Evolutionary conservation across 2,797 vertebrate genomes (phyloP), one percentile per base, ranked within the genome.

Genomic region (Champsocephalus esox): DNA sequence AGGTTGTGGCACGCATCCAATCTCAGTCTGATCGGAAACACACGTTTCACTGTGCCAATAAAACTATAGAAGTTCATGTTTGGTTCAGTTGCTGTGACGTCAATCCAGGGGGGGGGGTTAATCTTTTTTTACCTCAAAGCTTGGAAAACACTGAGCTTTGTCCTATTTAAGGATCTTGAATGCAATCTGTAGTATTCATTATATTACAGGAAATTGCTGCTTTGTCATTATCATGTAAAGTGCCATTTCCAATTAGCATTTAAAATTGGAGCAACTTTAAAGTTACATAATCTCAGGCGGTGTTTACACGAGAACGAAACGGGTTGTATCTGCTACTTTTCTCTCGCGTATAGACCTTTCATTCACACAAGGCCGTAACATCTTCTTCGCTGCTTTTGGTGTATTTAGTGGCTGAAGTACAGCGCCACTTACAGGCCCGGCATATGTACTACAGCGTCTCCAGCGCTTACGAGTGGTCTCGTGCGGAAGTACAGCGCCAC

Each of bases 211-310:
- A 84, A 66, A 74, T 48, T 43, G 24, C 77, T 51, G 73, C 65
- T 46, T 72, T 60, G 50, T 65, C 54, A 34, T 73, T 76, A 62
- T 52, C 5, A 9, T 16, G 21, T 65, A 24, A 80, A 61, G 2
- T 77, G 48, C 32, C 34, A 11, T 60, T 67, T 73, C 34, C 41
- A 75, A 75, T 76, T 57, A 70, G 67, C 43, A 64, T 48, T 45
- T 49, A 48, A 44, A 83, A 70, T 34, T 52, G 8, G 21, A 46
- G 50, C n/a, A 55, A 71, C 82, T 71, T 68, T 9, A 73, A 81
- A 79, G 38, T 70, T 65, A 73, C 51, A 50, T 17, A 12, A 68
- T 66, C 52, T 81, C 51, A 19, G 28, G 28, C 4, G 28, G 28
- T 28, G 28, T 28, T 28, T 28, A 28, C 28, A 28, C 28, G 28